These are phyloP conservation scores for Syndactyla subalaris DNA, from an alignment of 2,797 vertebrate genomes.

Conservation along the genomic window DNA sequence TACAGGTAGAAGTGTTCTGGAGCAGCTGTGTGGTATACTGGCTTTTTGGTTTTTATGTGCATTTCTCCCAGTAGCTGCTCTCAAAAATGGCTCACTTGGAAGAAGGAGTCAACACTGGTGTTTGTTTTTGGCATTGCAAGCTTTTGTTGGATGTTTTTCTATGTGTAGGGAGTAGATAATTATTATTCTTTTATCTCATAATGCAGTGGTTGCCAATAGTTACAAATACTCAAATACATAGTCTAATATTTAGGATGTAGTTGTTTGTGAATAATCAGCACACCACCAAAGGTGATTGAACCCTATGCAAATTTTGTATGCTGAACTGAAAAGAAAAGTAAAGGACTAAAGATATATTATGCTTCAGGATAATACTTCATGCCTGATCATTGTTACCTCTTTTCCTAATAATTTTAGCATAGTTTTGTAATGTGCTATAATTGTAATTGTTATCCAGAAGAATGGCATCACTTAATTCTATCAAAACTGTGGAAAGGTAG, in stretches of 20 bases:
- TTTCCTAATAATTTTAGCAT: slow-evolving; percentile 66
- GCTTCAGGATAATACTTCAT: background rate
- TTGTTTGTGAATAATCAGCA: background rate
- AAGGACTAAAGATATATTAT: slow-evolving; percentile 16
- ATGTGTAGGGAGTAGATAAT: background rate
- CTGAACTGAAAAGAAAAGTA: slow-evolving; percentile 2
- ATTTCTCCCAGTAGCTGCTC: background rate
- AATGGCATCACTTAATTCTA: slow-evolving; percentile 86
- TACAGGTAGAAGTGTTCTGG: background rate
- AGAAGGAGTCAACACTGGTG: background rate
- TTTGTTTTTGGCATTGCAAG: background rate
- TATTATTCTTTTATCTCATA: background rate
- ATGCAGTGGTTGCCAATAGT: background rate
- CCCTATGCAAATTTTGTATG: background rate
- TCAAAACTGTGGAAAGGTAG: slow-evolving; percentile 80
- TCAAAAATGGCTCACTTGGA: background rate
- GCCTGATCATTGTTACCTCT: slow-evolving; percentile 34
- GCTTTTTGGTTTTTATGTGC: background rate
- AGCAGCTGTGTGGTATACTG: background rate
- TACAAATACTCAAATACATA: background rate
- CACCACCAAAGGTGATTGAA: background rate
- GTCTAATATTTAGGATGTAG: background rate
- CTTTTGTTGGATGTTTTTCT: background rate
- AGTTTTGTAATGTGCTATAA: slow-evolving; percentile 75
- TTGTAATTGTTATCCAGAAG: slow-evolving; percentile 91